phyloP scores from a whole-genome alignment of 2,797 vertebrate genomes.

The Sebastolobus altivelis region DNA sequence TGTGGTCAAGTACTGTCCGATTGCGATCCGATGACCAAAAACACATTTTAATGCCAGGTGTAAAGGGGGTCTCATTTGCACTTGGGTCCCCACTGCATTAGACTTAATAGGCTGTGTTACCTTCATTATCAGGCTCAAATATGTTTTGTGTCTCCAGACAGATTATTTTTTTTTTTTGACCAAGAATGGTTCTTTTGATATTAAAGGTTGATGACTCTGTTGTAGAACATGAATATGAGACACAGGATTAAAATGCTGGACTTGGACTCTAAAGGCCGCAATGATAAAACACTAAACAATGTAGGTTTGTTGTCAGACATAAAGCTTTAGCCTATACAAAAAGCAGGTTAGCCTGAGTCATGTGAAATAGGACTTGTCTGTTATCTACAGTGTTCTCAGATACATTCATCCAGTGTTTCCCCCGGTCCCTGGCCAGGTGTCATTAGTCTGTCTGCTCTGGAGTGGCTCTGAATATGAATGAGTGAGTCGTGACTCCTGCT shows the following conservation, averaged over 20 bases:
- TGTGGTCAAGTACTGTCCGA: too few relatives aligned
- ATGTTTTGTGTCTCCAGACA: too few relatives aligned
- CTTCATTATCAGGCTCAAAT: too few relatives aligned
- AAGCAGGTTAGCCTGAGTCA: background rate
- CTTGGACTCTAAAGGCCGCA: background rate
- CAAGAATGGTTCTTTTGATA: background rate
- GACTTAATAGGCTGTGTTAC: background rate
- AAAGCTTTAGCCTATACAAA: background rate
- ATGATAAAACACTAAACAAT: background rate
- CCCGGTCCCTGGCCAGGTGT: constrained; percentile 53
- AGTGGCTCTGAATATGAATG: constrained; percentile 79
- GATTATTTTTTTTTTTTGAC: too few relatives aligned
- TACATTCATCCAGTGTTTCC: constrained; percentile 26
- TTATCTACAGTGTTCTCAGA: background rate
- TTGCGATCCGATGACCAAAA: too few relatives aligned
- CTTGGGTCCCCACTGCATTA: background rate
- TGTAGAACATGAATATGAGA: background rate
- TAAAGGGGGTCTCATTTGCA: background rate
- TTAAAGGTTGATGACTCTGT: too few relatives aligned
- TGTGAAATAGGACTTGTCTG: constrained; percentile 10
- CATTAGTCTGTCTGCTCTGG: constrained; percentile 63
- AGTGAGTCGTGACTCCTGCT: constrained; percentile 77
- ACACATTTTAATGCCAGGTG: too few relatives aligned
- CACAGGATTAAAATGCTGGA: background rate
- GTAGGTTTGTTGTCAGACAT: background rate